Conservation (phyloP, 2,888 invertebrate species). For the Drosophila planitibia region DNA sequence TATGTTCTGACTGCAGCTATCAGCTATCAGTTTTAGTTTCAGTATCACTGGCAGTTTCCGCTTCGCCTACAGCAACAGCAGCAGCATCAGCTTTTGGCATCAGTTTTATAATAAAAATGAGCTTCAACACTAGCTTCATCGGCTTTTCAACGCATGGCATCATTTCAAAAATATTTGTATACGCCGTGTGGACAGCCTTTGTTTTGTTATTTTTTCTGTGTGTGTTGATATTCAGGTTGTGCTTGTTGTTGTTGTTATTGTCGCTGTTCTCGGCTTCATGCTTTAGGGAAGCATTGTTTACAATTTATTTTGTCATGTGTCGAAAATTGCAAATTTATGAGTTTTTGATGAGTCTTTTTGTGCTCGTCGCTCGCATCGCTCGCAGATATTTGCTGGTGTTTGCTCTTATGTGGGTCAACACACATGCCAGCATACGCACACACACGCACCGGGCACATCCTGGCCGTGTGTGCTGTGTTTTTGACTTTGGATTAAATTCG, state of each 20-base stretch:
- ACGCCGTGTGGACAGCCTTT: slow-evolving; percentile 46
- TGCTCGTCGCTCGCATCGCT: slow-evolving; percentile 48
- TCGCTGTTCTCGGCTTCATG: slow-evolving; percentile 40
- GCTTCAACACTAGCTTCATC: slow-evolving; percentile 35
- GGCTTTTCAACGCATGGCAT: slow-evolving; percentile 38
- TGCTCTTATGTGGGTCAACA: slow-evolving; percentile 67
- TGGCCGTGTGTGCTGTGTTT: slow-evolving; percentile 41
- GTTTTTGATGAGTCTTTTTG: slow-evolving; percentile 82
- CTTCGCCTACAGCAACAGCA: not conserved
- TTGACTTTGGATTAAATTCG: slow-evolving; percentile 80
- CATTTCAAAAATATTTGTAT: slow-evolving; percentile 49
- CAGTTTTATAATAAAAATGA: slow-evolving; percentile 29
- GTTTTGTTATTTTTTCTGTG: slow-evolving; percentile 28
- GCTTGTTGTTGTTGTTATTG: slow-evolving; percentile 30
- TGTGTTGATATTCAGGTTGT: slow-evolving; percentile 32
- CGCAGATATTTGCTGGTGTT: slow-evolving; percentile 62
- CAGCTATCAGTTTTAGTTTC: not conserved
- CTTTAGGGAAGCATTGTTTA: slow-evolving; percentile 69
- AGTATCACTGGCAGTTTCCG: not conserved
- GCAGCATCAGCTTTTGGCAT: not conserved
- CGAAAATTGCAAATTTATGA: slow-evolving; percentile 83
- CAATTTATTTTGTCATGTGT: slow-evolving; percentile 79
- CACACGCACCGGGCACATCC: slow-evolving; percentile 50
- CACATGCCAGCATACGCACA: slow-evolving; percentile 21
- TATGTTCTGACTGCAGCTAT: not conserved